A percentile compares a stretch with the other conserved stretches of the same genome.
These are phyloP conservation scores for Mellivora capensis DNA, from an alignment of 2,113 vertebrate species.

Conservation along the genomic window DNA sequence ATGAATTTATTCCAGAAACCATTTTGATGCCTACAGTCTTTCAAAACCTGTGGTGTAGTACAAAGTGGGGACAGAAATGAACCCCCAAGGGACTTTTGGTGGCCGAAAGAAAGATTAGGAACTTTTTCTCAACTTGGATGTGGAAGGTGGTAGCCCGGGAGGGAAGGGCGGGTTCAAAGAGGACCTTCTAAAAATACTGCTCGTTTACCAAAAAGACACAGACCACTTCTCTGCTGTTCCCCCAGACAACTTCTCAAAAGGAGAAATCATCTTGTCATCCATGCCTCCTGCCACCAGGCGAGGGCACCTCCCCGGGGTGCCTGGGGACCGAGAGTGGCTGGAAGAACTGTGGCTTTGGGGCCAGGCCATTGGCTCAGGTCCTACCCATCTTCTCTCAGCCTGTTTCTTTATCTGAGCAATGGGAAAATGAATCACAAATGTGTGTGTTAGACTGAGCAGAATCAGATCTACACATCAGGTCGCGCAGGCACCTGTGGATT, in stretches of 20 bases:
- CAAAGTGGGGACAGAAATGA: not conserved
- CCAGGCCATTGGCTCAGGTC: not conserved
- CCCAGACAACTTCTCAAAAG: not conserved
- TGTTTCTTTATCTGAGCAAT: not conserved
- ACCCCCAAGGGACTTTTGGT: not conserved
- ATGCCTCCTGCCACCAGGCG: fast-evolving
- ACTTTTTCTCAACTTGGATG: not conserved
- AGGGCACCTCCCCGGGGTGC: not conserved
- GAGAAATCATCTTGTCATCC: not conserved
- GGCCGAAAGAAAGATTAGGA: not conserved
- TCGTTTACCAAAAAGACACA: not conserved
- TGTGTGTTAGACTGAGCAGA: not conserved
- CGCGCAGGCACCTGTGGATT: not conserved
- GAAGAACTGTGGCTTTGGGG: not conserved
- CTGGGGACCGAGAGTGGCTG: fast-evolving
- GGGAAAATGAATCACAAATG: not conserved
- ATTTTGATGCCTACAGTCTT: not conserved
- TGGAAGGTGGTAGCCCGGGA: not conserved
- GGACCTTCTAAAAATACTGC: slow-evolving; percentile 42
- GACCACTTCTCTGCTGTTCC: not conserved
- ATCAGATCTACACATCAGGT: fast-evolving
- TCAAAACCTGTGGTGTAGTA: not conserved
- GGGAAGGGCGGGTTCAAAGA: not conserved
- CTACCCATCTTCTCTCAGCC: not conserved
- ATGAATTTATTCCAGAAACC: not conserved